These are phyloP conservation scores for Seira ritae DNA, from an alignment of 2,888 invertebrate genomes.

Conservation along the genomic window DNA sequence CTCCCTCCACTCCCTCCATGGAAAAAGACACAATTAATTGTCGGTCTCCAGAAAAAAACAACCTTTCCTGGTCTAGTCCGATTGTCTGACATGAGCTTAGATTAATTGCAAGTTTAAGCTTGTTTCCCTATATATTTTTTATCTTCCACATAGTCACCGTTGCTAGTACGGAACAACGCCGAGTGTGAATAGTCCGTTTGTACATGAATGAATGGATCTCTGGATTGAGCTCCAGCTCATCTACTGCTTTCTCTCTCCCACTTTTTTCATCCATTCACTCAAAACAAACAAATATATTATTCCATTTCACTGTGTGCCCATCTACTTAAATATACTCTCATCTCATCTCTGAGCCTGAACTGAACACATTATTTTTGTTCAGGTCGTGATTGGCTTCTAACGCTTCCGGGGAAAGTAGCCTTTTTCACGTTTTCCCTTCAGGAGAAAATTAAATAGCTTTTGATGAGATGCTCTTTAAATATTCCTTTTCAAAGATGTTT, in stretches of 20 bases:
- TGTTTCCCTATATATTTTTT: constrained; percentile 35
- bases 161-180: neutral
- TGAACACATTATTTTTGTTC: neutral
- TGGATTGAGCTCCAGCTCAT: no score
- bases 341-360: no score
- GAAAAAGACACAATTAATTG: constrained; percentile 70
- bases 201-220: neutral
- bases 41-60: constrained; percentile 59
- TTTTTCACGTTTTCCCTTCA: no score
- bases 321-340: constrained; percentile 7
- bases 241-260: neutral
- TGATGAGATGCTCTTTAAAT: constrained; percentile 4
- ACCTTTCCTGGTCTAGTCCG: constrained; percentile 42
- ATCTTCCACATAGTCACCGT: constrained; percentile 22
- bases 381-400: no score
- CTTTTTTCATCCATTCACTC: neutral
- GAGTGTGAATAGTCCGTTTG: no score
- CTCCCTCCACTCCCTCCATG: no score
- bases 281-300: constrained; percentile 16
- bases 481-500: neutral
- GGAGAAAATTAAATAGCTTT: constrained; percentile 24
- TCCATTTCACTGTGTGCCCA: neutral
- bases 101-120: constrained; percentile 71
- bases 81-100: constrained; percentile 70
- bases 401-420: no score